Base-by-base conservation (phyloP, 2,113 vertebrate species). In the Corythornis madagascariensis region DNA sequence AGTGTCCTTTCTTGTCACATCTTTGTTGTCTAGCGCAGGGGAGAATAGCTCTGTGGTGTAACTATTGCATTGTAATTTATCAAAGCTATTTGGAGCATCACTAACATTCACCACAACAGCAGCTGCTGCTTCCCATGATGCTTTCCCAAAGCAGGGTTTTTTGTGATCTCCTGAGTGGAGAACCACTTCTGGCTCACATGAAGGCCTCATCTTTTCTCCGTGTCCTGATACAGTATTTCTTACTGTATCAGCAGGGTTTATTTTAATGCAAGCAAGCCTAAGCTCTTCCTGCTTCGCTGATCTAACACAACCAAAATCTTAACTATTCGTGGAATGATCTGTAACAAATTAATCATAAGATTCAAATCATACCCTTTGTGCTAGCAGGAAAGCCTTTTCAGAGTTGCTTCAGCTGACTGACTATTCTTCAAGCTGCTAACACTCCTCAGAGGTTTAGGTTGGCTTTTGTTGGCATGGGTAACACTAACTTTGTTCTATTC, bases 41-140 rank as follows among this genome's bases (percentile, higher is more conserved):
- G 76, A 77, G 88, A 91, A 93, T 77, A 86, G 93, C 94, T 95
- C 83, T 95, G 92, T 91, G 77, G 77, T 94, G 64, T 90, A 95
- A 92, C 91, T 92, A 92, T 79, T 83, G 91, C 91, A 83, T 91
- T 87, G 88, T 93, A 92, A 83, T 77, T 90, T 94, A 93, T 96
- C 88, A 74, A 90, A 93, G 77, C 83, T 89, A 29, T 90, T 70
- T 89, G 91, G 94, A 92, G 79, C 91, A 91, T 94, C 1, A 29
- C 89, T 90, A 31, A 83, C 25, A 78, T 83, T 92, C 88, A 88
- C 79, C 78, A 92, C 5, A 8, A 88, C 80, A 92, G 95, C 13
- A 0, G 83, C 83, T 83, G 93, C 86, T 85, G 83, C 79, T 95
- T 90, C 92, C 72, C 56, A 6, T 48, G 73, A 91, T 77, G 89